Evolutionary conservation across 2,113 vertebrate genomes (phyloP).

Genomic region (Herpailurus yagouaroundi): DNA sequence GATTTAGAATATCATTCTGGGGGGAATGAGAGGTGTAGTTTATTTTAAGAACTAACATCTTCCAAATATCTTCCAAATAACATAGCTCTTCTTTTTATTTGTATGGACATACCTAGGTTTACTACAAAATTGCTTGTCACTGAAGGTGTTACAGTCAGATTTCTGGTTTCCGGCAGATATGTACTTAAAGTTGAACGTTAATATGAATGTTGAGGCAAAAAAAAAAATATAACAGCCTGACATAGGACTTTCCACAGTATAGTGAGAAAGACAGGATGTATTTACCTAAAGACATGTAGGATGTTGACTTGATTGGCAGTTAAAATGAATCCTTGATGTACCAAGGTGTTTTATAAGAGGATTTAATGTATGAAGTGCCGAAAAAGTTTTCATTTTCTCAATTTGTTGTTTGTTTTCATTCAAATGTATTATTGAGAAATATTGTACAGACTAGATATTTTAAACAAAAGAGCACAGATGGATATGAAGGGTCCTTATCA

Average conservation of each 20-base stretch:
- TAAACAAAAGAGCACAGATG: background rate
- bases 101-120: background rate
- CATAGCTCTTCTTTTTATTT: background rate
- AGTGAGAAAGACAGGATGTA: constrained; percentile 5
- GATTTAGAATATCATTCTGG: background rate
- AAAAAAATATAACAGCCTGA: background rate
- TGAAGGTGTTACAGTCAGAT: constrained; percentile 20
- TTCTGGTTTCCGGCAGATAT: constrained; percentile 30
- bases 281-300: background rate
- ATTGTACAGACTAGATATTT: background rate
- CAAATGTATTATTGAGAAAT: constrained; percentile 45
- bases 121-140: background rate
- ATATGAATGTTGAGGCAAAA: background rate
- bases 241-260: constrained; percentile 11
- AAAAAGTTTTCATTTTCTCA: background rate
- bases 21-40: background rate
- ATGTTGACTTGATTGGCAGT: background rate
- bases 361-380: background rate
- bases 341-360: background rate
- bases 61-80: constrained; percentile 24
- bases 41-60: background rate
- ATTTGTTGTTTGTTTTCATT: constrained; percentile 32
- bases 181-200: constrained; percentile 20
- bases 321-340: constrained; percentile 7
- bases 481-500: background rate